A percentile compares a stretch with the other conserved stretches of the same genome.
These are phyloP conservation scores for Barnardius zonarius DNA, from an alignment of 2,113 vertebrate genomes.

Conservation along the genomic window DNA sequence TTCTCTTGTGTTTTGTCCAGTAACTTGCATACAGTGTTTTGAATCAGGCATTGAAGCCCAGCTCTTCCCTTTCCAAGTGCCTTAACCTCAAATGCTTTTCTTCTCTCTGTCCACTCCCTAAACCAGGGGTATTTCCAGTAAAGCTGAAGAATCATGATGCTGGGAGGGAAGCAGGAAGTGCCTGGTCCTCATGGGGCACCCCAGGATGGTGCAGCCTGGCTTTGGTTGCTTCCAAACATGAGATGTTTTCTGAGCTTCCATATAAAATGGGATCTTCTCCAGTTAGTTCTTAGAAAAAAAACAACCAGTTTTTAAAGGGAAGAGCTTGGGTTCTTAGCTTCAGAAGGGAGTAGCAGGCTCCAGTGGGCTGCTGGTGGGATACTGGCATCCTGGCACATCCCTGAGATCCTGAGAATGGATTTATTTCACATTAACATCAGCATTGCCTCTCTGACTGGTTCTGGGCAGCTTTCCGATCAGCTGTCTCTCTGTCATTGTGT, in stretches of 20 bases:
- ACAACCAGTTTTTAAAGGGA: not conserved
- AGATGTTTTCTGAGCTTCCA: not conserved
- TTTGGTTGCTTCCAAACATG: accelerated
- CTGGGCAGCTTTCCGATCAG: not conserved
- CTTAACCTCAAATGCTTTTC: not conserved
- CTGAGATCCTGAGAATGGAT: not conserved
- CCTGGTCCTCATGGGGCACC: not conserved
- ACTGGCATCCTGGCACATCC: accelerated
- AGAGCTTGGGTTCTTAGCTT: not conserved
- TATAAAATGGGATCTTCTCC: not conserved
- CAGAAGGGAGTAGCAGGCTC: not conserved
- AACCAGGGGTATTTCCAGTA: not conserved
- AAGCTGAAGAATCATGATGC: not conserved
- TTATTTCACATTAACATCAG: not conserved
- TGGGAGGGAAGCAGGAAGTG: not conserved
- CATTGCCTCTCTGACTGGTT: not conserved
- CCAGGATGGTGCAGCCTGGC: not conserved
- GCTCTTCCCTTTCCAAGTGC: not conserved
- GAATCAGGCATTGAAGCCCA: not conserved
- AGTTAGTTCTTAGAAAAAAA: not conserved
- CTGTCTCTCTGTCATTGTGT: not conserved
- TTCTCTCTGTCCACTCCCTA: too few species aligned
- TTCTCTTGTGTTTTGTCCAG: not conserved
- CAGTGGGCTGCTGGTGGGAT: not conserved
- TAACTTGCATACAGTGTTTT: not conserved